Conservation (phyloP, 1,140 invertebrate genomes). For the Nomia melanderi region DNA sequence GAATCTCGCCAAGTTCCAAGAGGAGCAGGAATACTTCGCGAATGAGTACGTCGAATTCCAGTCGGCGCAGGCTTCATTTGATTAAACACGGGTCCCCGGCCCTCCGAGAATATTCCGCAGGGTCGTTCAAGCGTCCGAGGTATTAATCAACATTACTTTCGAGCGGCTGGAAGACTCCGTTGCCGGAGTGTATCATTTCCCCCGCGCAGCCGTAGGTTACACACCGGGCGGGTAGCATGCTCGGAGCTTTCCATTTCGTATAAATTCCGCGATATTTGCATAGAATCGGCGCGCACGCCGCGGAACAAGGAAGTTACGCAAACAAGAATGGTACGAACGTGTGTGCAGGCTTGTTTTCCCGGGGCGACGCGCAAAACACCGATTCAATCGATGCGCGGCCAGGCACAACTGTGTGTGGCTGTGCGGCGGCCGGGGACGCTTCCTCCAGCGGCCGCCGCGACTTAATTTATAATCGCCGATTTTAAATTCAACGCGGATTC, state of each 20-base stretch:
- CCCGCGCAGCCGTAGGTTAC: not conserved
- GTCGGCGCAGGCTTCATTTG: too few relatives aligned
- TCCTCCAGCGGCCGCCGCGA: not conserved
- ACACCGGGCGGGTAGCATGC: too few relatives aligned
- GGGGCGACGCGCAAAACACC: not conserved
- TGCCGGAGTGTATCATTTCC: too few relatives aligned
- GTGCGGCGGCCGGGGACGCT: not conserved
- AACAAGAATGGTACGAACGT: not conserved
- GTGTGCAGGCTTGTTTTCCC: not conserved
- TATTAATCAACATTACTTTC: too few relatives aligned
- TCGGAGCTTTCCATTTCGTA: not conserved
- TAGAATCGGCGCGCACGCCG: not conserved
- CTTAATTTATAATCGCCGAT: conserved; percentile 43
- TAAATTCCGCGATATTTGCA: conserved; percentile 2
- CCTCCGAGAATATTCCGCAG: too few relatives aligned
- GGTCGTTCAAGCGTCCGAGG: too few relatives aligned
- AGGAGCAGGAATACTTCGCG: too few relatives aligned
- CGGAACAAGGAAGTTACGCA: not conserved
- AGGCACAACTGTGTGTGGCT: too few relatives aligned
- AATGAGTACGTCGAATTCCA: too few relatives aligned
- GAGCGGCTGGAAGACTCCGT: too few relatives aligned
- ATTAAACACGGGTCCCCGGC: too few relatives aligned
- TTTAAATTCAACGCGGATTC: conserved; percentile 33
- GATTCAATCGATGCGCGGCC: not conserved
- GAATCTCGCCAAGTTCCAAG: too few relatives aligned